Evolutionary conservation across 2,888 invertebrate genomes (phyloP), one percentile per base, ranked within the genome.

Genomic region (Aricia artaxerxes): DNA sequence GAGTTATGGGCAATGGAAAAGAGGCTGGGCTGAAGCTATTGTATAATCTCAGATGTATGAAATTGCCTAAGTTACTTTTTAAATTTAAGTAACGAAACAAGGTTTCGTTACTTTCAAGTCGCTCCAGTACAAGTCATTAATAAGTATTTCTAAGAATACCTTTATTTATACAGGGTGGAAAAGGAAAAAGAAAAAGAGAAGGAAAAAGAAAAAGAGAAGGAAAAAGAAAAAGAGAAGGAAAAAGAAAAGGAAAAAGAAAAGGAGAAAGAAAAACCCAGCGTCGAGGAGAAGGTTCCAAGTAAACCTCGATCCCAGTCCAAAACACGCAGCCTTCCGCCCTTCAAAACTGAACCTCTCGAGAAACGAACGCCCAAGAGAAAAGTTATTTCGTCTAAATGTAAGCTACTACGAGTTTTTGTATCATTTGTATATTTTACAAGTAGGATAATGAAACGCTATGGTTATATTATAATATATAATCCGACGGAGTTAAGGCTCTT

Each of bases 251-350:
- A 85, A 16, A 84, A 84, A 76, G 82, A 84, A 5, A 88, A 87
- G 80, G 91, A 88, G 80, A 88, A 87, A 80, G 88, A 86, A 49
- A 89, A 88, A 79, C 87, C 87, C 24, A 87, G 88, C 6, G 89
- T 90, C 60, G 93, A 93, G 80, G 94, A 94, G 79, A 92, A 92
- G 81, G 83, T 82, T 0, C 84, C 86, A 0, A 77, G 88, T 1
- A 93, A 92, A 80, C 88, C 91, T 4, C 89, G 93, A 1, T 92
- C 93, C 1, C 91, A 90, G 80, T 93, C 94, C 1, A 93, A 93
- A 79, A 91, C 88, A 1, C 91, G 94, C 3, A 88, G 88, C 24
- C 80, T 88, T 13, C 88, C 90, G 4, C 90, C 90, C 0, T 80
- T 88, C 24, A 91, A 91, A 82, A 85, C 84, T 0, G 93, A 92